phyloP scores from a whole-genome alignment of 2,113 vertebrate species.

The Amphilophus citrinellus region DNA sequence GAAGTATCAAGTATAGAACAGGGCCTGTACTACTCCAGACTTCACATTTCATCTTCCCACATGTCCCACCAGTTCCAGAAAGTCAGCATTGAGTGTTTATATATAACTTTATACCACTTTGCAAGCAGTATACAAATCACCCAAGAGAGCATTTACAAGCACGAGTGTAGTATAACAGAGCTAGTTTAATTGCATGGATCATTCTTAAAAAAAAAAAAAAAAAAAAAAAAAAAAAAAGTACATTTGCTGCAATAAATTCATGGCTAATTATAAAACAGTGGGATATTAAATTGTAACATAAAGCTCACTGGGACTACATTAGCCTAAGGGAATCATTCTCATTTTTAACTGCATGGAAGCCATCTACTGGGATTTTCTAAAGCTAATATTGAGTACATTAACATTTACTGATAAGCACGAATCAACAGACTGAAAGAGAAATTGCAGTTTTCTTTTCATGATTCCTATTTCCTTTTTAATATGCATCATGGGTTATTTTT shows the following conservation, averaged over 20 bases:
- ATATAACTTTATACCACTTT: background rate
- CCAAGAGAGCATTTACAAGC: background rate
- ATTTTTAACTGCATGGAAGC: constrained; percentile 24
- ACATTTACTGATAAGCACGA: constrained; percentile 17
- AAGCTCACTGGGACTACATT: background rate
- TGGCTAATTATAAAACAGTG: constrained; percentile 14
- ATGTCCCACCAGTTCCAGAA: background rate
- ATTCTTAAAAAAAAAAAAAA: background rate
- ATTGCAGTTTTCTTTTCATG: background rate
- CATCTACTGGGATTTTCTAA: constrained; percentile 5
- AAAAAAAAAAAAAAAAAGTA: background rate
- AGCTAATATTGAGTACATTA: background rate
- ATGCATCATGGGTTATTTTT: background rate
- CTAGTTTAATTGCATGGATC: background rate
- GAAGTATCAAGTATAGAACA: background rate
- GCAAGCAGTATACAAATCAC: background rate
- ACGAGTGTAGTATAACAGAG: background rate
- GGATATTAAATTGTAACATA: constrained; percentile 8
- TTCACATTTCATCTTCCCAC: constrained; percentile 11
- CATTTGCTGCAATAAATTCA: background rate
- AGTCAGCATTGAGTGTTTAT: background rate
- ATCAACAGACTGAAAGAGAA: background rate
- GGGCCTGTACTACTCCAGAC: background rate
- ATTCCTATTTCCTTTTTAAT: constrained; percentile 6
- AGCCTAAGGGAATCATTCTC: background rate